Evolutionary conservation across 1,140 invertebrate genomes (phyloP), one percentile per base, ranked within the genome.

Genomic region (Papilio polytes): DNA sequence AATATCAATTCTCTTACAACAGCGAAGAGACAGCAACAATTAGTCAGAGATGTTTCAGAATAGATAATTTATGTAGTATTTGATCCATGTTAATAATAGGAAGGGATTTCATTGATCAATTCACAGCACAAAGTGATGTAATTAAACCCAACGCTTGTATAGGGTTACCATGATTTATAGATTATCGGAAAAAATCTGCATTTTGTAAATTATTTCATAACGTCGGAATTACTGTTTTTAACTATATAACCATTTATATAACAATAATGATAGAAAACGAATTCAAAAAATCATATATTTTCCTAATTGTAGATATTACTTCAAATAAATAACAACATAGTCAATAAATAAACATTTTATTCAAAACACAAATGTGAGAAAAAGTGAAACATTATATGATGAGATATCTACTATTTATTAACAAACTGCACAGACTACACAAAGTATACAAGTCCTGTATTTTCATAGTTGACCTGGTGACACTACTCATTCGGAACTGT

Each of bases 401-500:
- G 13, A 4, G 4, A 36, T 36, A 4, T 41, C 6, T 41, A 41
- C 36, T 41, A 41, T 41, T 41, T 41, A 41, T 4, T 8, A 1
- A 41, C 36, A 41, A 41, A 41, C 36, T 41, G 3, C 36, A 41
- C 36, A 41, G 4, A 48, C 46, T 48, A 13, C 3, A 15, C 46
- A 15, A 12, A 48, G 12, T 48, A 13, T 13, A 48, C 15, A 41
- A 26, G 73, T 76, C 74, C 74, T 15, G 46, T 74, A 48, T 51
- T 76, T 22, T 9, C 4, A 10, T 22, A 26, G 9, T 1, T 20
- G 20, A 53, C 44, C 74, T 48, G 41, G 46, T 51, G 46, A 51
- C 74, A n/a, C 74, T 41, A 78, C n/a, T 12, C 53, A 59, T 26
- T 78, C 48, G 78, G 83, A 84, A 83, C 85, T 84, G 83, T 87